These are phyloP conservation scores for Eupithecia dodoneata DNA, from an alignment of 2,888 invertebrate genomes.

Conservation along the genomic window DNA sequence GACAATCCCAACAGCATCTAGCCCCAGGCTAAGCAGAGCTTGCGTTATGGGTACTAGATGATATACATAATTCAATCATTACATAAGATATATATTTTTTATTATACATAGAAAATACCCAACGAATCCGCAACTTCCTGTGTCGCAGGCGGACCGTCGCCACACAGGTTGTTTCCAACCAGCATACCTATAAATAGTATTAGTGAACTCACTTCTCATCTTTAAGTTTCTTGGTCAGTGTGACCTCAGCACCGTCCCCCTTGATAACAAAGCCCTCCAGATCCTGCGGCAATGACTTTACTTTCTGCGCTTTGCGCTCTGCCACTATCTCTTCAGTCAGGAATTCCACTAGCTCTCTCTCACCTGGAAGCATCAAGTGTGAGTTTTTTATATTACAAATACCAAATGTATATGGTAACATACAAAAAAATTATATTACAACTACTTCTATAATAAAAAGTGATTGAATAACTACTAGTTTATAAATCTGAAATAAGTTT, in stretches of 20 bases:
- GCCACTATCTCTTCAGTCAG: slow-evolving; percentile 96
- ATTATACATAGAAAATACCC: too few relatives aligned
- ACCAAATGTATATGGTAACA: background rate
- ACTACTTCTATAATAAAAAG: background rate
- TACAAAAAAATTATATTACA: background rate
- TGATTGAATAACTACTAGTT: background rate
- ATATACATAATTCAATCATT: too few relatives aligned
- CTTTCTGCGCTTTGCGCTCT: slow-evolving; percentile 93
- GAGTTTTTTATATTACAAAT: background rate
- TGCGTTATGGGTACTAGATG: too few relatives aligned
- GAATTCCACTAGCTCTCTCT: slow-evolving; percentile 94
- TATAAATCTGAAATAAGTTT: background rate
- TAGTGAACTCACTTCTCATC: slow-evolving; percentile 85
- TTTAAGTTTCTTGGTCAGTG: slow-evolving; percentile 88
- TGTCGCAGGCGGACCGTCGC: too few relatives aligned
- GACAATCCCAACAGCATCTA: too few relatives aligned
- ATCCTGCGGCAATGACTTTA: slow-evolving; percentile 88
- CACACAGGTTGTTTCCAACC: background rate
- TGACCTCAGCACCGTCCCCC: slow-evolving; percentile 93
- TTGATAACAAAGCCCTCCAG: slow-evolving; percentile 93
- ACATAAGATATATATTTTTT: too few relatives aligned
- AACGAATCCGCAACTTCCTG: too few relatives aligned
- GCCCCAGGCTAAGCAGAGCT: too few relatives aligned
- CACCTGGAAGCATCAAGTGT: slow-evolving; percentile 82
- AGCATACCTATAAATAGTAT: background rate